phyloP scores from a whole-genome alignment of 2,113 vertebrate species.

The Pteropus alecto region DNA sequence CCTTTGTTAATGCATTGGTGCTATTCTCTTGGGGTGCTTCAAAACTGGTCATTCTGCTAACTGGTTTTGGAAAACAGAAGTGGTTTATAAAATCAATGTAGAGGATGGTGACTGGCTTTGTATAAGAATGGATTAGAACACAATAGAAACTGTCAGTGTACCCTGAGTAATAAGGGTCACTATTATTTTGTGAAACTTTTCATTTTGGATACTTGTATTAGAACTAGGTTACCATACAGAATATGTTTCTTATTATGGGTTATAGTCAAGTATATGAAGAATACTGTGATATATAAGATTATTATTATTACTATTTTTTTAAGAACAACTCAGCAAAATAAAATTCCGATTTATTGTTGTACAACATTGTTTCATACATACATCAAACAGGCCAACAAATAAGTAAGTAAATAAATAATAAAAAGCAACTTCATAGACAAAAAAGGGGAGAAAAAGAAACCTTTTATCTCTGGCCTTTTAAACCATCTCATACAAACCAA shows the following conservation, averaged over 20 bases:
- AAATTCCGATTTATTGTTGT: too few species aligned
- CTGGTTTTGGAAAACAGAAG: not conserved
- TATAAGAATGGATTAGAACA: not conserved
- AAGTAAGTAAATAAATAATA: too few species aligned
- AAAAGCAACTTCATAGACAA: too few species aligned
- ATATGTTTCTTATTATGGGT: not conserved
- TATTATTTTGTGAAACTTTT: not conserved
- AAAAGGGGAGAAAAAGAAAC: too few species aligned
- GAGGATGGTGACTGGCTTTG: not conserved
- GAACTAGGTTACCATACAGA: not conserved
- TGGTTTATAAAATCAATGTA: not conserved
- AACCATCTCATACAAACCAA: constrained; percentile 86
- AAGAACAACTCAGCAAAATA: too few species aligned
- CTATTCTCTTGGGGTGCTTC: not conserved
- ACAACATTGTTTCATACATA: too few species aligned
- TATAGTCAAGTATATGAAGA: not conserved
- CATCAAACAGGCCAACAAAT: too few species aligned
- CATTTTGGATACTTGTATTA: not conserved
- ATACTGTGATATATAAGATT: not conserved
- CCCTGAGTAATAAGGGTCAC: not conserved
- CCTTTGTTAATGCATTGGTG: not conserved
- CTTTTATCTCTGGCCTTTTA: constrained; percentile 85
- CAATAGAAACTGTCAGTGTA: not conserved
- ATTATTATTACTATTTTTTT: not conserved
- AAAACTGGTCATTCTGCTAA: not conserved